phyloP scores from a whole-genome alignment of 2,113 vertebrate genomes.

The human (Homo sapiens) region GRCh38 chr11:129985001-129985500 shows the following conservation, averaged over 20 bases:
- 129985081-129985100: not conserved
- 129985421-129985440: not conserved
- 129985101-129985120: not conserved
- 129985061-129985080: not conserved
- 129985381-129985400: not conserved
- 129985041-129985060: not conserved
- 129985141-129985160: not conserved
- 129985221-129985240: not conserved
- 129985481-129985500: not conserved
- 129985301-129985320: too few relatives aligned
- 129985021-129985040: not conserved
- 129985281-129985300: not conserved
- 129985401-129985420: not conserved
- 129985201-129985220: conserved; percentile 9
- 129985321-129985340: not conserved
- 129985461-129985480: not conserved
- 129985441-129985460: not conserved
- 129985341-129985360: not conserved
- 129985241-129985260: not conserved
- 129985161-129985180: not conserved
- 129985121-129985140: not conserved
- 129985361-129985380: not conserved
- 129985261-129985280: not conserved
- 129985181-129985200: not conserved
- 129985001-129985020: not conserved